phyloP scores from a whole-genome alignment of 2,888 invertebrate genomes.

The Pelosia muscerda region DNA sequence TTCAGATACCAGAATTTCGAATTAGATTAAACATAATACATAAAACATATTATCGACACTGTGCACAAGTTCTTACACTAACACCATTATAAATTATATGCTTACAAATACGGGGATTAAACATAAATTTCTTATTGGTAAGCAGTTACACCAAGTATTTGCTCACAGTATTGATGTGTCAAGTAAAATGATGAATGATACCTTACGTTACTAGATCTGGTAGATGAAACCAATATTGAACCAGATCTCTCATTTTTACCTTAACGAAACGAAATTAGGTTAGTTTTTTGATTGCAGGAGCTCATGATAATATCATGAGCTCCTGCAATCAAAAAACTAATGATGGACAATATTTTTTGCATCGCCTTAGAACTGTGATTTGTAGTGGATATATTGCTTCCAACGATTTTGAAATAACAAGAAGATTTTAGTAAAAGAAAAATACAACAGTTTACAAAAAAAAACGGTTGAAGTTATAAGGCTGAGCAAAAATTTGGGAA shows the following conservation, averaged over 20 bases:
- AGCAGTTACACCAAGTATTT: constrained; percentile 73
- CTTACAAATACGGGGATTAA: constrained; percentile 72
- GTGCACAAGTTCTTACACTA: constrained; percentile 5
- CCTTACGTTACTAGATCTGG: constrained; percentile 47
- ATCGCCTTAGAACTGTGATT: constrained; percentile 34
- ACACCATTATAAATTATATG: constrained; percentile 63
- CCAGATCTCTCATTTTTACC: background rate
- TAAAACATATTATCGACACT: background rate
- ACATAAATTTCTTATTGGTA: constrained; percentile 68
- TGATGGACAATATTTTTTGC: constrained; percentile 38
- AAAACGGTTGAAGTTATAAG: background rate
- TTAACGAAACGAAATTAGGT: constrained; percentile 5
- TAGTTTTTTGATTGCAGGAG: constrained; percentile 12
- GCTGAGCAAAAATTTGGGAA: no score
- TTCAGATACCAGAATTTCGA: background rate
- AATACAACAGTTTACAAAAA: background rate
- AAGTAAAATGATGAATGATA: constrained; percentile 69
- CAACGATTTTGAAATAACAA: constrained; percentile 35
- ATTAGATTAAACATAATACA: background rate
- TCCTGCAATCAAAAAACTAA: no score
- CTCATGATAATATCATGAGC: no score
- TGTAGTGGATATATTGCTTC: constrained; percentile 39
- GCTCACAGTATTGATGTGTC: constrained; percentile 75
- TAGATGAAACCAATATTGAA: constrained; percentile 26
- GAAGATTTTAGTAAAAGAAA: constrained; percentile 23